Conservation (phyloP, 2,888 invertebrate species). For the Dione juno region DNA sequence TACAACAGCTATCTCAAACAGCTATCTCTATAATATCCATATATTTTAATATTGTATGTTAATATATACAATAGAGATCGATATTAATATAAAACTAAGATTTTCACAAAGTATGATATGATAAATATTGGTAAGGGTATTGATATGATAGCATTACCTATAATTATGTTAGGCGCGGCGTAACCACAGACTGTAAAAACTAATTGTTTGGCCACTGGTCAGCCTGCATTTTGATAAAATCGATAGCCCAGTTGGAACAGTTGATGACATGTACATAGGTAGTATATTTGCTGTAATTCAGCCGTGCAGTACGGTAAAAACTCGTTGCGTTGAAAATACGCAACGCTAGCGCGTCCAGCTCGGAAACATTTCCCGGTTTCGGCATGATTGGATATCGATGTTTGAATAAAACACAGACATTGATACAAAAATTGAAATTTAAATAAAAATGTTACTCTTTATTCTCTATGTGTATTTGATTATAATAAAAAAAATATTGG, state of each 20-base stretch:
- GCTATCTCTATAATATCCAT: background rate
- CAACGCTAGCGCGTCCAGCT: conserved; percentile 29
- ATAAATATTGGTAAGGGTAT: background rate
- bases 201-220: conserved; percentile 40
- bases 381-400: conserved; percentile 31
- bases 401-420: conserved; percentile 25
- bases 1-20: background rate
- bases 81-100: background rate
- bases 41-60: background rate
- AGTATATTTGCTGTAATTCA: conserved; percentile 44
- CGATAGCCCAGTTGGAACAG: conserved; percentile 40
- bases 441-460: background rate
- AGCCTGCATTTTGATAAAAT: conserved; percentile 44
- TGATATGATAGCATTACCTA: background rate
- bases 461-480: background rate
- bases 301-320: conserved; percentile 41
- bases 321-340: conserved; percentile 39
- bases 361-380: conserved; percentile 27
- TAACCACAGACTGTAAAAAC: conserved; percentile 35
- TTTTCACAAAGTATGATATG: background rate
- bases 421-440: conserved; percentile 22
- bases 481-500: background rate
- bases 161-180: conserved; percentile 16
- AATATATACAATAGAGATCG: background rate
- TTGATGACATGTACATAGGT: conserved; percentile 40